Evolutionary conservation across 2,113 vertebrate species (phyloP).

Genomic region (Pimephales promelas): DNA sequence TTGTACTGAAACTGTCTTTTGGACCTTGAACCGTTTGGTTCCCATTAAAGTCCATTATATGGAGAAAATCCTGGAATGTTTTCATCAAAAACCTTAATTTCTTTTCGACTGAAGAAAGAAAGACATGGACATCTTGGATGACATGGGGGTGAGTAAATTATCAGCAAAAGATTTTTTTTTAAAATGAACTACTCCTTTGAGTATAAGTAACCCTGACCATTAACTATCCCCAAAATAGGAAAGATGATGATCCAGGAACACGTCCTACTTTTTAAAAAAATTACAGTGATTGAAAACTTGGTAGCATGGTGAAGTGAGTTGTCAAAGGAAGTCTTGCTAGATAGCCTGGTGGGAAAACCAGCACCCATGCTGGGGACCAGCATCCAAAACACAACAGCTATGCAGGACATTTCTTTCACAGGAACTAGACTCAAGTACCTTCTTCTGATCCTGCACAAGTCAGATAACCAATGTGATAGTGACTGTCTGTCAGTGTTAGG

Average conservation of each 20-base stretch:
- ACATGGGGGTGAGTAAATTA: too few relatives aligned
- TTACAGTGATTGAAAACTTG: background rate
- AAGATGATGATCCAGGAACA: background rate
- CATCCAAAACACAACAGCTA: conserved; percentile 18
- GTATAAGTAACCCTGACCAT: background rate
- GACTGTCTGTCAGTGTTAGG: conserved; percentile 60
- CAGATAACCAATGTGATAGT: conserved; percentile 53
- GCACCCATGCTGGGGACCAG: background rate
- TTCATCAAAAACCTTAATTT: too few relatives aligned
- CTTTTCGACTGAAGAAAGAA: too few relatives aligned
- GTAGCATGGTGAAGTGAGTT: background rate
- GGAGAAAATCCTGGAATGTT: too few relatives aligned
- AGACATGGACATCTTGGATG: too few relatives aligned
- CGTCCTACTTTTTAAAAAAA: background rate
- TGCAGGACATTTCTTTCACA: conserved; percentile 15
- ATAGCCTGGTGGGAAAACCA: background rate
- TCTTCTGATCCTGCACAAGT: conserved; percentile 54
- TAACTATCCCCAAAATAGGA: background rate
- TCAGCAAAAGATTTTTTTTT: too few relatives aligned
- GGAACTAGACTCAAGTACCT: conserved; percentile 18
- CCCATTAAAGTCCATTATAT: too few relatives aligned
- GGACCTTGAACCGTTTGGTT: too few relatives aligned
- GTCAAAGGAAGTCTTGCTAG: background rate
- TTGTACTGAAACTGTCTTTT: too few relatives aligned
- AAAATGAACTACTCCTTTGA: too few relatives aligned